Evolutionary conservation across 1,140 invertebrate species (phyloP).

Genomic region (Gryllus bimaculatus): DNA sequence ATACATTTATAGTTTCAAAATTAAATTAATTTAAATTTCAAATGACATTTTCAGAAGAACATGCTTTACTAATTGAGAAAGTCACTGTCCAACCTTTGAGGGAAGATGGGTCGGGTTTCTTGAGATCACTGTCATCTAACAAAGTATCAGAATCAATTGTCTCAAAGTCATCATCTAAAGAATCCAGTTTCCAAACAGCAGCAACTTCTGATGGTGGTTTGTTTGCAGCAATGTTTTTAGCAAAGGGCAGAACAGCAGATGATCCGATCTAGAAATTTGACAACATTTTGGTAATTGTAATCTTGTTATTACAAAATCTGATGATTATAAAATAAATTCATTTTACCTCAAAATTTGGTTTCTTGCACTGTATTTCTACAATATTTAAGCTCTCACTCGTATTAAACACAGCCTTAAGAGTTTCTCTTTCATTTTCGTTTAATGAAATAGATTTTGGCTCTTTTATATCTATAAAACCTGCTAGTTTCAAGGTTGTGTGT

Average conservation of each 20-base stretch:
- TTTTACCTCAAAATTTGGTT: conserved; percentile 51
- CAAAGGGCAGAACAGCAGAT: conserved; percentile 42
- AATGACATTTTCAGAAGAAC: too few relatives aligned
- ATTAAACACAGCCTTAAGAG: background rate
- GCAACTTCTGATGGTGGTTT: conserved; percentile 44
- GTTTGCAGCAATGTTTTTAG: conserved; percentile 35
- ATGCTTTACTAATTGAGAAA: too few relatives aligned
- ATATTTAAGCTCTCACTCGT: conserved; percentile 22
- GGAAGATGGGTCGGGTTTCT: conserved; percentile 70
- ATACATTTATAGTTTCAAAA: background rate
- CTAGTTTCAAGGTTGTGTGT: conserved; percentile 46
- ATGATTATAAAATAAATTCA: background rate
- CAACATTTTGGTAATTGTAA: conserved; percentile 21
- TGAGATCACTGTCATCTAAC: conserved; percentile 79
- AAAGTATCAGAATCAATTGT: conserved; percentile 80
- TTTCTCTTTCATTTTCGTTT: background rate
- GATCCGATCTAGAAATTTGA: conserved; percentile 47
- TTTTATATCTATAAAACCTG: conserved; percentile 49
- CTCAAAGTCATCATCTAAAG: conserved; percentile 60
- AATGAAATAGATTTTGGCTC: conserved; percentile 21
- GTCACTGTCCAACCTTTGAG: conserved; percentile 54
- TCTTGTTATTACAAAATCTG: background rate
- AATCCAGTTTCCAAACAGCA: conserved; percentile 58
- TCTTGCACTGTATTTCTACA: conserved; percentile 41
- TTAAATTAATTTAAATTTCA: background rate